These are phyloP conservation scores for Chauna torquata DNA, from an alignment of 2,113 vertebrate species.

Conservation along the genomic window DNA sequence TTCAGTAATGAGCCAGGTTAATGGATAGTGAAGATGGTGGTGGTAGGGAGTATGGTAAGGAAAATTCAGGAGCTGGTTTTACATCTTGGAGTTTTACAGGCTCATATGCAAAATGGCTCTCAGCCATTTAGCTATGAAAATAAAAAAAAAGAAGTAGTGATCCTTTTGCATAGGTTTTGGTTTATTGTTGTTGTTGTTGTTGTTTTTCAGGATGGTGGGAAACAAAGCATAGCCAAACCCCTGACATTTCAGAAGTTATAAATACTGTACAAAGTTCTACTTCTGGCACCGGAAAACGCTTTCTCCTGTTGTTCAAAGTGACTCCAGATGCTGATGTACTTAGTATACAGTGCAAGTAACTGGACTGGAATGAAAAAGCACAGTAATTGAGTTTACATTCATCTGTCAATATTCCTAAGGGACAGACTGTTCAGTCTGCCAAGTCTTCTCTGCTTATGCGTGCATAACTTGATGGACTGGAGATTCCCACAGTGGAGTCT, in stretches of 20 bases:
- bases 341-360: neutral
- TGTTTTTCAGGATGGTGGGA: neutral
- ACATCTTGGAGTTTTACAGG: neutral
- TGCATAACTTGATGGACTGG: neutral
- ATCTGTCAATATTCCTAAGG: constrained; percentile 44
- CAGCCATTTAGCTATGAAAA: neutral
- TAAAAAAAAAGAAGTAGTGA: neutral
- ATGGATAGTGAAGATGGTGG: constrained; percentile 9
- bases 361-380: neutral
- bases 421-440: constrained; percentile 21
- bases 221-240: neutral
- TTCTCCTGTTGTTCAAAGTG: constrained; percentile 18
- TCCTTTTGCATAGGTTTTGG: neutral
- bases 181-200: neutral
- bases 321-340: constrained; percentile 39
- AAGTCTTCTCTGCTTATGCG: constrained; percentile 8
- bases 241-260: neutral
- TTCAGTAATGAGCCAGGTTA: neutral
- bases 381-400: constrained; percentile 38
- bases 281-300: constrained; percentile 9
- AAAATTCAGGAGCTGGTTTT: constrained; percentile 36
- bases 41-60: neutral
- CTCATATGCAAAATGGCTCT: neutral
- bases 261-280: neutral
- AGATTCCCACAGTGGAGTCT: constrained; percentile 24